Evolutionary conservation across 2,797 vertebrate species (phyloP), one percentile per base, ranked within the genome.

Genomic region (Sus cebifrons): DNA sequence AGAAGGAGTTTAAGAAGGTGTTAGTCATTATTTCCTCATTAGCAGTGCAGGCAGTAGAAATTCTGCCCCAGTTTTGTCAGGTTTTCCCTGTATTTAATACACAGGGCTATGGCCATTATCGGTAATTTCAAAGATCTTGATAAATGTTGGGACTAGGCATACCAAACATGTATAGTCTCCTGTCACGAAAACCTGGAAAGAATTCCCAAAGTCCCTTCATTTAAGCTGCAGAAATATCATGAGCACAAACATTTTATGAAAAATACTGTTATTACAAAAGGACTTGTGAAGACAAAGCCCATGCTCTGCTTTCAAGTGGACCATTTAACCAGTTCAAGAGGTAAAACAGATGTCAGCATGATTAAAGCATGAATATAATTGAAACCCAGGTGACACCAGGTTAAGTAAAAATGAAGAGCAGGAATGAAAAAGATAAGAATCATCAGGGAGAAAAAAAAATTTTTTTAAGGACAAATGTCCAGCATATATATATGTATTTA

Each of bases 261-360:
- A 89, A n/a, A 64, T 87, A 15, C 25, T 84, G 12, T 67, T 91
- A 49, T 92, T 67, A 44, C 15, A 89, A 29, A 29, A 64, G 0
- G 2, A 90, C 96, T 89, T 92, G 91, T 14, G 23, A 85, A 82
- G 15, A 70, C 58, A 77, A 71, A 52, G 40, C 52, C 6, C 25
- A 60, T 32, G 56, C n/a, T 84, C 11, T 88, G 25, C 65, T 93
- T 92, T 87, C 44, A 83, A 71, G 40, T 49, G 84, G 32, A 2
- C 13, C 16, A 49, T 36, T 86, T 70, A 93, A 73, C 9, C 54
- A 75, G 13, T 14, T 49, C 74, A 86, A 95, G 14, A 52, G 54
- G 17, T 4, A 71, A 85, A 89, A 79, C 6, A 74, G 8, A 12
- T 23, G 17, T 32, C 20, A 83, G 56, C 40, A 21, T 84, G 40